Conservation (phyloP, 2,113 vertebrate species). For the Leucopsar rothschildi region DNA sequence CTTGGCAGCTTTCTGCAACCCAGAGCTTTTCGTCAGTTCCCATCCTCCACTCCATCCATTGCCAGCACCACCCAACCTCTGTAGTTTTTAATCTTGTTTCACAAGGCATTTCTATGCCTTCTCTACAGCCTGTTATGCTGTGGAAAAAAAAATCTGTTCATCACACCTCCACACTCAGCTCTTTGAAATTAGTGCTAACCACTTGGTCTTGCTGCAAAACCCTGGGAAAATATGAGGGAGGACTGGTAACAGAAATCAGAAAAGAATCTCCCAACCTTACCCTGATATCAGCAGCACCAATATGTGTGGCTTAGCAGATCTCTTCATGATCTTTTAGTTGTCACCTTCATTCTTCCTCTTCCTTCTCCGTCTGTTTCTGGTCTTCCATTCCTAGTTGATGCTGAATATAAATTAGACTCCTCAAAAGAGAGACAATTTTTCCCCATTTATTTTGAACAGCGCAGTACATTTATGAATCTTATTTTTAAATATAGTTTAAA, state of each 20-base stretch:
- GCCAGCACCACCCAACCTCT: constrained; percentile 25
- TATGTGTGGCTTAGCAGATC: background rate
- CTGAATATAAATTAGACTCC: constrained; percentile 22
- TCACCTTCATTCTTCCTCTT: constrained; percentile 11
- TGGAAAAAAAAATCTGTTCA: constrained; percentile 24
- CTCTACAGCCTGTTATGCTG: background rate
- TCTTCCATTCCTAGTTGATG: background rate
- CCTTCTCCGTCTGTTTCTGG: constrained; percentile 46
- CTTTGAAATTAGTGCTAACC: constrained; percentile 21
- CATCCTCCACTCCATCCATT: background rate
- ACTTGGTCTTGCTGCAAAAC: background rate
- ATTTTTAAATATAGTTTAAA: background rate
- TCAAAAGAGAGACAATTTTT: background rate
- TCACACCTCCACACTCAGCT: constrained; percentile 35
- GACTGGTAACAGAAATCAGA: constrained; percentile 11
- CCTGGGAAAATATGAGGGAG: background rate
- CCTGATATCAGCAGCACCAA: background rate
- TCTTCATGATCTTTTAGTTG: background rate
- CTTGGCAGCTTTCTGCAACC: background rate
- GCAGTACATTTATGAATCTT: background rate
- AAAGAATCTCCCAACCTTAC: constrained; percentile 8
- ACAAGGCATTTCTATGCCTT: constrained; percentile 9
- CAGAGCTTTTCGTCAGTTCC: background rate
- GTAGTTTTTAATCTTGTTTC: background rate
- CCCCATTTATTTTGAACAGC: background rate